A percentile compares a stretch with the other conserved stretches of the same genome.
These are phyloP conservation scores for Beaufortia kweichowensis DNA, from an alignment of 2,113 vertebrate genomes.

Conservation along the genomic window DNA sequence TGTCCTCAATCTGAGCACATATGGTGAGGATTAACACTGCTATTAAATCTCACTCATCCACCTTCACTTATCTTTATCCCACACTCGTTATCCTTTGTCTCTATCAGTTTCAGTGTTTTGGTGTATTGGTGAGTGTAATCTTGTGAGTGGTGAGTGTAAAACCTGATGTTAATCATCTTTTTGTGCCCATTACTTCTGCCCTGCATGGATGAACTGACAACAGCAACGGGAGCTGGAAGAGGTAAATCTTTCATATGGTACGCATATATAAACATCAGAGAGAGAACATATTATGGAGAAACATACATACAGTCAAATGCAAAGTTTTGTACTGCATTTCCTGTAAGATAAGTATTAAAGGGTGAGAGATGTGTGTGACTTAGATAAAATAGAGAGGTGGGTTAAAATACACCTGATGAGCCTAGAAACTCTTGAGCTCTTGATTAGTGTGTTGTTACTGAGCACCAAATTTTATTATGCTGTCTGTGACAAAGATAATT, in stretches of 20 bases:
- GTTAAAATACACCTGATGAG: too few relatives aligned
- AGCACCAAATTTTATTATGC: conserved; percentile 17
- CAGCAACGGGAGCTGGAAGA: conserved; percentile 65
- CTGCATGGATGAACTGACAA: conserved; percentile 32
- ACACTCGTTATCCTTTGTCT: background rate
- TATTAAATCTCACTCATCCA: conserved; percentile 35
- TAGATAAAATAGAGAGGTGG: background rate
- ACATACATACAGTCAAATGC: background rate
- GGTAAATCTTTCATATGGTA: conserved; percentile 49
- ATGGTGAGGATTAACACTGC: conserved; percentile 42
- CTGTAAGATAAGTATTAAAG: too few relatives aligned
- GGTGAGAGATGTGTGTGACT: too few relatives aligned
- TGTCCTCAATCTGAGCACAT: conserved; percentile 31
- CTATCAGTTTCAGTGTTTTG: background rate
- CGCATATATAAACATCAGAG: background rate
- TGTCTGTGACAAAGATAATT: background rate
- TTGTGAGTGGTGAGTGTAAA: too few relatives aligned
- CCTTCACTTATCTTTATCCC: conserved; percentile 35
- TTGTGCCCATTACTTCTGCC: background rate
- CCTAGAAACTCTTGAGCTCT: too few relatives aligned
- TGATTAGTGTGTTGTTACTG: background rate
- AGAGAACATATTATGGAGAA: background rate
- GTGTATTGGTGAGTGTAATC: too few relatives aligned
- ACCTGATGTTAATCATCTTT: background rate
- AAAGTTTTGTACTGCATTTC: background rate